Evolutionary conservation across 2,888 invertebrate species (phyloP), one percentile per base, ranked within the genome.

Genomic region (Stegana nigrithorax): DNA sequence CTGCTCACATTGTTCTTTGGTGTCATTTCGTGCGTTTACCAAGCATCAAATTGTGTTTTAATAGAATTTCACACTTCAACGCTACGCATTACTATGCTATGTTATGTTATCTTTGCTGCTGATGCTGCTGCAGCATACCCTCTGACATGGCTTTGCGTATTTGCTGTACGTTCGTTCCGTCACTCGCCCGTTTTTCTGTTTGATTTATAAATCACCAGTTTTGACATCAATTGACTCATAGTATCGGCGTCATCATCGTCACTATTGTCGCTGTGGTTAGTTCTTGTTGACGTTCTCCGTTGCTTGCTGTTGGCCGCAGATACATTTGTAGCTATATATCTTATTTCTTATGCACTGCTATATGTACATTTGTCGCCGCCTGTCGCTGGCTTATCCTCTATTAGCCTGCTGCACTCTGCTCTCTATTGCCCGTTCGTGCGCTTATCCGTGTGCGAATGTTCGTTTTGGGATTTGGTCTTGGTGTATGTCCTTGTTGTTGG

Each of bases 161-260:
- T n/a, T n/a, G n/a, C n/a, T n/a, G n/a, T n/a, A n/a, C 23, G 17
- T 42, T 6, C n/a, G n/a, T 21, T 19, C 23, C 10, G 17, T 45
- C 23, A 8, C 21, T 17, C 17, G 19, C 23, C 25, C 6, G 19
- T 47, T 17, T 29, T 29, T 17, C 29, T 53, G 47, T 19, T 21
- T 55, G 53, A 27, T 55, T 55, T 55, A 55, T 55, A 32, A 32
- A 55, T 55, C 53, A 55, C 29, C 32, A 55, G 23, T 55, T 55
- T 55, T 55, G 53, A 55, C 53, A 55, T 55, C 32, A 55, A 55
- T 55, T 55, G 53, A 55, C 53, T 55, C 53, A 55, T 55, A 21
- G 32, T 36, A 26, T 26, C 25, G 25, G 12, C 26, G 23, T 42
- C 42, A 17, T 14, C n/a, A n/a, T 39, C 39, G 39, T 42, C 17